Percentiles rank a stretch among this genome's conserved stretches.
phyloP scores from a whole-genome alignment of 92 coral and sea anemone genomes.

The Paramuricea clavata region DNA sequence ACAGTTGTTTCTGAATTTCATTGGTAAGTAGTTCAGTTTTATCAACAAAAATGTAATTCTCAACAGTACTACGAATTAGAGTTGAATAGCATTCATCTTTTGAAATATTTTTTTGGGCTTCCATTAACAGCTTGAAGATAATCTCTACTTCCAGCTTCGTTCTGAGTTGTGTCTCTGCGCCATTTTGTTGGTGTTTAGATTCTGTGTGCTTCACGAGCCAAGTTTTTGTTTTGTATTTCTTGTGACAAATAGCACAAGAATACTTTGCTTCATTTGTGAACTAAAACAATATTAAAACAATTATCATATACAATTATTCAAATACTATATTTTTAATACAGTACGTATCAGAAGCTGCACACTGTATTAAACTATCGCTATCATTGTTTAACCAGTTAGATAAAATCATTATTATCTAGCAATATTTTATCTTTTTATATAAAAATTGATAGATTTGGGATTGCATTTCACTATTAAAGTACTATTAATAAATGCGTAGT shows the following conservation, averaged over 20 bases:
- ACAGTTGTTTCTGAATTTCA: background rate
- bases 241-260: background rate
- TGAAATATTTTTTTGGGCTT: conserved; percentile 1
- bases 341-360: background rate
- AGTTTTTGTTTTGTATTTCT: background rate
- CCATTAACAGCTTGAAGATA: background rate
- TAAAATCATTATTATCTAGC: background rate
- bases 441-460: background rate
- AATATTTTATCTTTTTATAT: background rate
- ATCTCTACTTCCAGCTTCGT: background rate
- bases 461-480: background rate
- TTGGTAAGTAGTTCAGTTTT: conserved; percentile 3
- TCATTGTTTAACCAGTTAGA: background rate
- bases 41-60: conserved; percentile 2
- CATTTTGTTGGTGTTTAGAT: conserved; percentile 1
- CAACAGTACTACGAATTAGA: background rate
- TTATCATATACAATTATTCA: background rate
- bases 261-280: conserved; percentile 7
- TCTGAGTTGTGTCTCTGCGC: background rate
- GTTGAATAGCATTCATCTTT: background rate
- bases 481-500: background rate
- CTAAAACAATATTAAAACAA: background rate
- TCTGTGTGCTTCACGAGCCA: background rate
- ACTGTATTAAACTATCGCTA: background rate
- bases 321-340: background rate